These are phyloP conservation scores for Oxyura jamaicensis DNA, from an alignment of 2,113 vertebrate genomes.

Conservation along the genomic window DNA sequence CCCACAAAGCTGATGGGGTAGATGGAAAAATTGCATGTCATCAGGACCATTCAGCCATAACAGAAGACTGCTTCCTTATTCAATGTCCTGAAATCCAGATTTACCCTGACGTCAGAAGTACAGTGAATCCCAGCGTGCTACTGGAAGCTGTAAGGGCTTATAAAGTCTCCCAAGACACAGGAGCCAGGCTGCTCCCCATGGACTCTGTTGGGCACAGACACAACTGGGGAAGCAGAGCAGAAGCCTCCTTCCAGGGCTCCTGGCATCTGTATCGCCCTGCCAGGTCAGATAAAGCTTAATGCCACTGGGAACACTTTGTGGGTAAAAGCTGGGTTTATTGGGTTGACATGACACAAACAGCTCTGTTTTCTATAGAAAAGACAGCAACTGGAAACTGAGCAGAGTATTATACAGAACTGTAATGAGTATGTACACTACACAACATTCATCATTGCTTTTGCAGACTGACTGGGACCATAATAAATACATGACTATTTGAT, in stretches of 20 bases:
- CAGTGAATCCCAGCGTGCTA: neutral
- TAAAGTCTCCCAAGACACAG: neutral
- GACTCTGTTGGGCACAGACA: neutral
- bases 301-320: neutral
- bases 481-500: slow-evolving; percentile 56
- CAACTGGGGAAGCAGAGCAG: neutral
- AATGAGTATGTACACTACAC: neutral
- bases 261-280: neutral
- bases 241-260: neutral
- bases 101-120: neutral
- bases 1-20: neutral
- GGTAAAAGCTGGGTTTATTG: neutral
- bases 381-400: slow-evolving; percentile 2
- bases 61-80: neutral
- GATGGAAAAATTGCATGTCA: neutral
- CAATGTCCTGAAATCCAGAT: neutral
- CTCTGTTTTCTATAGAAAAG: slow-evolving; percentile 45
- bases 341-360: neutral
- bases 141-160: neutral
- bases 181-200: neutral
- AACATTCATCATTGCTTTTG: slow-evolving; percentile 40
- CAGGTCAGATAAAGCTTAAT: slow-evolving; percentile 2
- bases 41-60: neutral
- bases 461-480: slow-evolving; percentile 31
- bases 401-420: slow-evolving; percentile 3